A percentile compares a stretch with the other conserved stretches of the same genome.
Conservation (phyloP, 2,888 invertebrate genomes). For the Agrotis exclamationis region DNA sequence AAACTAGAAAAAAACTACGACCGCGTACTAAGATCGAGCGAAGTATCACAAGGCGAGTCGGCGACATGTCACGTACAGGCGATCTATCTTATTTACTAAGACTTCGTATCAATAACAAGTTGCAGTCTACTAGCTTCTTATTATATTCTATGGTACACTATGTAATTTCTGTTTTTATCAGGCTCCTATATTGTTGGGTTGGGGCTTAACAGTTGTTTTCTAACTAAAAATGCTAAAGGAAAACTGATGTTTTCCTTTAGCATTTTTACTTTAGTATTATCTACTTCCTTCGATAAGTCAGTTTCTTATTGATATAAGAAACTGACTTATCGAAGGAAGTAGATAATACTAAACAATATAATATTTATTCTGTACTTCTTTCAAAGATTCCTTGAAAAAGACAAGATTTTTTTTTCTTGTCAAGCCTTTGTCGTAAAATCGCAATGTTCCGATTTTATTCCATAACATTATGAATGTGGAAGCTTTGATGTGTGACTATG, state of each 20-base stretch:
- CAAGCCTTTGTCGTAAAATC: conserved; percentile 11
- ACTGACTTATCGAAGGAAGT: not conserved
- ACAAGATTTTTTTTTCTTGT: conserved; percentile 11
- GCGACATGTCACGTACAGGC: not conserved
- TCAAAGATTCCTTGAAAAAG: not conserved
- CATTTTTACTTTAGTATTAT: too few species aligned
- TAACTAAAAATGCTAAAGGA: not conserved
- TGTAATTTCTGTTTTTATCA: conserved; percentile 7
- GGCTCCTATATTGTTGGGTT: not conserved
- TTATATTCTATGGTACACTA: not conserved
- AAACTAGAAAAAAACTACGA: not conserved
- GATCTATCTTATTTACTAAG: conserved; percentile 23
- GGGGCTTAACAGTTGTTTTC: too few species aligned
- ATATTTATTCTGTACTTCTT: too few species aligned
- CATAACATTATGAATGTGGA: too few species aligned
- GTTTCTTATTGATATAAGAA: too few species aligned
- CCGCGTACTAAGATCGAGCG: not conserved
- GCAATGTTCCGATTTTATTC: conserved; percentile 10
- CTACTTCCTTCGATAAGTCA: too few species aligned
- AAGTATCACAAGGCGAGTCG: not conserved
- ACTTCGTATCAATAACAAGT: conserved; percentile 9
- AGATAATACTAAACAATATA: too few species aligned
- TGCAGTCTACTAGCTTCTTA: not conserved
- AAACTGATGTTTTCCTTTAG: too few species aligned
- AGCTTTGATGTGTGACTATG: too few species aligned